These are phyloP conservation scores for Melanotaenia boesemani DNA, from an alignment of 2,797 vertebrate genomes.

Conservation along the genomic window DNA sequence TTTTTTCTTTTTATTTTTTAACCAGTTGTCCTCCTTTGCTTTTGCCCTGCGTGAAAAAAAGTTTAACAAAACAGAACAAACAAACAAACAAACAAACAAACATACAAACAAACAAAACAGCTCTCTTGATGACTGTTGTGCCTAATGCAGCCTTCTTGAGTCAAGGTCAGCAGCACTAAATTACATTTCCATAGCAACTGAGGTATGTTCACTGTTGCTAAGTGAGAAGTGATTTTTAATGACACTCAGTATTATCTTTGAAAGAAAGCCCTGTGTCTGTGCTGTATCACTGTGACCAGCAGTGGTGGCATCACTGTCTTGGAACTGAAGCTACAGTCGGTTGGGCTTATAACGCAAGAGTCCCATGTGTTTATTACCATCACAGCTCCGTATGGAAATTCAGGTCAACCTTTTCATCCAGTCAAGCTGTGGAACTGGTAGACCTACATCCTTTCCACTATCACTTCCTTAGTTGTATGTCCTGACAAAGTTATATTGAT, in stretches of 20 bases:
- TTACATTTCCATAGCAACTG: conserved; percentile 81
- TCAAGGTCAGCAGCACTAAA: conserved; percentile 70
- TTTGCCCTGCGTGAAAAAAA: conserved; percentile 69
- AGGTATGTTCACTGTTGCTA: conserved; percentile 81
- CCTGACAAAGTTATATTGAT: conserved; percentile 1
- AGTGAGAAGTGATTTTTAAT: conserved; percentile 75
- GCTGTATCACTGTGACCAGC: conserved; percentile 60
- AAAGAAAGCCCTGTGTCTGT: conserved; percentile 71
- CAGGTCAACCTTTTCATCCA: conserved; percentile 54
- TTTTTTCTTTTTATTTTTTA: conserved; percentile 61
- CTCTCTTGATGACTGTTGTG: conserved; percentile 66
- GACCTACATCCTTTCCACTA: conserved; percentile 74
- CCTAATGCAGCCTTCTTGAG: conserved; percentile 67
- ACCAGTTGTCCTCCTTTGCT: conserved; percentile 51
- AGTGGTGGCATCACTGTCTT: conserved; percentile 40
- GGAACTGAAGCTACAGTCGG: conserved; percentile 55
- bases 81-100: conserved; percentile 53
- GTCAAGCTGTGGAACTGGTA: conserved; percentile 24
- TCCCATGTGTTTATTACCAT: conserved; percentile 20
- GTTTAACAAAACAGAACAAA: conserved; percentile 26
- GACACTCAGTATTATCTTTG: conserved; percentile 65
- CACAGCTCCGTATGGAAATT: conserved; percentile 59
- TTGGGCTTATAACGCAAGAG: conserved; percentile 21
- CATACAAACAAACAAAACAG: conserved; percentile 54
- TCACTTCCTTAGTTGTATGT: conserved; percentile 17